phyloP scores from a whole-genome alignment of 2,888 invertebrate species.

The Pemphredon lugubris region DNA sequence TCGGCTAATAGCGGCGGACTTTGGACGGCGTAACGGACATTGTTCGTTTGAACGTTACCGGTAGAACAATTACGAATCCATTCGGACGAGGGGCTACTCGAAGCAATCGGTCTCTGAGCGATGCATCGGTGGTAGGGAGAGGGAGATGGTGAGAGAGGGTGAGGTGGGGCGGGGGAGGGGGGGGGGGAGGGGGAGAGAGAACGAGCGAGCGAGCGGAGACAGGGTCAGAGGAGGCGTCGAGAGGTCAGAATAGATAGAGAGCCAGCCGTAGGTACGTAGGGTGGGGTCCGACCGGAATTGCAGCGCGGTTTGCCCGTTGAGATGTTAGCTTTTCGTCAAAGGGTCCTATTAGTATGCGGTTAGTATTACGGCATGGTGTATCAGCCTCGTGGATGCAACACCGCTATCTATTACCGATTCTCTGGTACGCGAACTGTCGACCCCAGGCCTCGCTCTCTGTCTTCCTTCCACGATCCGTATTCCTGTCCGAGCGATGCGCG shows the following conservation, averaged over 20 bases:
- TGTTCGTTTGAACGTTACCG: slow-evolving; percentile 49
- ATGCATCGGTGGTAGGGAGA: slow-evolving; percentile 1
- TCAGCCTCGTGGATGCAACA: slow-evolving; percentile 47
- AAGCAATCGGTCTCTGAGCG: slow-evolving; percentile 53
- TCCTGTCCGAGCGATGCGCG: neutral
- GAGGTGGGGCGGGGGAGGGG: too few relatives aligned
- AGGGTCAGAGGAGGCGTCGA: slow-evolving; percentile 15
- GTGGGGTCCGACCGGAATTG: slow-evolving; percentile 46
- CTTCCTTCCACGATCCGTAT: neutral
- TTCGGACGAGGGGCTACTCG: slow-evolving; percentile 47
- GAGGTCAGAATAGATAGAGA: slow-evolving; percentile 3
- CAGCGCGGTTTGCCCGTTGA: slow-evolving; percentile 62
- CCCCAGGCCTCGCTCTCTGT: slow-evolving; percentile 9
- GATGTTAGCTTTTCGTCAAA: slow-evolving; percentile 75
- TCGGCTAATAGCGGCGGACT: slow-evolving; percentile 11
- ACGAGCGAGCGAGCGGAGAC: too few relatives aligned
- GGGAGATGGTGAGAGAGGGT: too few relatives aligned
- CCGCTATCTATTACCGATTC: slow-evolving; percentile 60
- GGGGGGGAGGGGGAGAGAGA: too few relatives aligned
- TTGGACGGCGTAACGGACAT: slow-evolving; percentile 16
- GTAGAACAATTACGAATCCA: slow-evolving; percentile 48
- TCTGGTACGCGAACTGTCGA: slow-evolving; percentile 55
- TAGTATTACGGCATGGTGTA: slow-evolving; percentile 65
- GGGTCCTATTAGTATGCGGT: slow-evolving; percentile 72
- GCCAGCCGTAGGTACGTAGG: neutral